These are phyloP conservation scores for Vandiemenella viatica DNA, from an alignment of 2,888 invertebrate genomes.

Conservation along the genomic window DNA sequence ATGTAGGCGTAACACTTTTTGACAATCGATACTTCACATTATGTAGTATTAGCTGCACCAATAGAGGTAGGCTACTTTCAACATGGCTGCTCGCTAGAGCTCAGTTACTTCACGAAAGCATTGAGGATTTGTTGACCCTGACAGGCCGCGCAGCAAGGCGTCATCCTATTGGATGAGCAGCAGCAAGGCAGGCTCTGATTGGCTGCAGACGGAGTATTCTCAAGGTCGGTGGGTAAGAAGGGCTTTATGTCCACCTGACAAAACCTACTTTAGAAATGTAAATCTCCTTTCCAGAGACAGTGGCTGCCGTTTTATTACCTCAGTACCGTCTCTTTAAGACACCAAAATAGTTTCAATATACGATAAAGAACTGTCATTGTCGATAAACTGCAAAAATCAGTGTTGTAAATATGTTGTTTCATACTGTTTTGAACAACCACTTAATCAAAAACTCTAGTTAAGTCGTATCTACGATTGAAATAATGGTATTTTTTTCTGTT, in stretches of 20 bases:
- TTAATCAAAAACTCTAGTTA: too few species aligned
- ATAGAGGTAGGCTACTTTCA: slow-evolving; percentile 29
- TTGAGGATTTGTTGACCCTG: slow-evolving; percentile 34
- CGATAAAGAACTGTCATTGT: too few species aligned
- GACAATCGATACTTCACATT: slow-evolving; percentile 11
- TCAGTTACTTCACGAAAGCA: slow-evolving; percentile 29
- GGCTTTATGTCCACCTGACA: slow-evolving; percentile 32
- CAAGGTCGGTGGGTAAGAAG: slow-evolving; percentile 33
- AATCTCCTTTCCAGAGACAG: too few species aligned
- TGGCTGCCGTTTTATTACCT: too few species aligned
- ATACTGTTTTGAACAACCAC: too few species aligned
- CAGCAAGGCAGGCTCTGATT: slow-evolving; percentile 26
- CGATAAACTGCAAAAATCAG: too few species aligned
- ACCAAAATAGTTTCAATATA: too few species aligned
- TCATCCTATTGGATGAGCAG: slow-evolving; percentile 27
- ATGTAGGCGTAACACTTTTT: slow-evolving; percentile 7
- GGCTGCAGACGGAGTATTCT: slow-evolving; percentile 23
- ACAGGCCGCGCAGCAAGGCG: slow-evolving; percentile 22
- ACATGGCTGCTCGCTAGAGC: slow-evolving; percentile 34
- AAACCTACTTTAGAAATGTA: too few species aligned
- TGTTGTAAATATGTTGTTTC: too few species aligned
- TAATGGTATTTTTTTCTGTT: too few species aligned
- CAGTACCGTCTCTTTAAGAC: too few species aligned
- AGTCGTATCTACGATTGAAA: too few species aligned
- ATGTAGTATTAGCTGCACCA: slow-evolving; percentile 18